Evolutionary conservation across 2,113 vertebrate genomes (phyloP).

Genomic region (Oryzias javanicus): DNA sequence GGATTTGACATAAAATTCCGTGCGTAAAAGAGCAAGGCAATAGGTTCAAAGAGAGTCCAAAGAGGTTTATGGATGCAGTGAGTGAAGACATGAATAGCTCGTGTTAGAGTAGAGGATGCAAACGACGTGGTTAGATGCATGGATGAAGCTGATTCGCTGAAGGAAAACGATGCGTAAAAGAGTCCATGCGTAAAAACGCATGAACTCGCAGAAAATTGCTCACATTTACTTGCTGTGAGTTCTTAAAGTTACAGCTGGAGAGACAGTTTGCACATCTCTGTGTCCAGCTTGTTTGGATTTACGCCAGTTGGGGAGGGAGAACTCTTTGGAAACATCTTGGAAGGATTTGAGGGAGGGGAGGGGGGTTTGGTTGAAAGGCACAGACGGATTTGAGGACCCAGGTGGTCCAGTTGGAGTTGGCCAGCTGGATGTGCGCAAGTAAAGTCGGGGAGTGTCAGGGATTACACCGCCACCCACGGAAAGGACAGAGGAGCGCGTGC

Average conservation of each 20-base stretch:
- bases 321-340: constrained; percentile 66
- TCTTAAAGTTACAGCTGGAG: constrained; percentile 60
- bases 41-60: too few species aligned
- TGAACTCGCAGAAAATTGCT: too few species aligned
- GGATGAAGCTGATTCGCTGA: too few species aligned
- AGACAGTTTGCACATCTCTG: constrained; percentile 41
- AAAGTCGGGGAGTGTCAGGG: constrained; percentile 57
- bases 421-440: constrained; percentile 61
- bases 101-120: too few species aligned
- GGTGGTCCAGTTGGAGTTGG: constrained; percentile 74
- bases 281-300: constrained; percentile 76
- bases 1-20: too few species aligned
- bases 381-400: constrained; percentile 73
- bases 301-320: constrained; percentile 77
- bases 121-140: too few species aligned
- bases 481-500: constrained; percentile 62
- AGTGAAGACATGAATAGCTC: too few species aligned
- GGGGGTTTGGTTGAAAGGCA: constrained; percentile 47
- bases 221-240: too few species aligned
- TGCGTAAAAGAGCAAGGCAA: too few species aligned
- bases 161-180: too few species aligned
- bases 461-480: constrained; percentile 67
- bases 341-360: constrained; percentile 68
- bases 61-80: too few species aligned
- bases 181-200: too few species aligned